Evolutionary conservation across 2,797 vertebrate species (phyloP), one percentile per base, ranked within the genome.

Genomic region (Strix occidentalis): DNA sequence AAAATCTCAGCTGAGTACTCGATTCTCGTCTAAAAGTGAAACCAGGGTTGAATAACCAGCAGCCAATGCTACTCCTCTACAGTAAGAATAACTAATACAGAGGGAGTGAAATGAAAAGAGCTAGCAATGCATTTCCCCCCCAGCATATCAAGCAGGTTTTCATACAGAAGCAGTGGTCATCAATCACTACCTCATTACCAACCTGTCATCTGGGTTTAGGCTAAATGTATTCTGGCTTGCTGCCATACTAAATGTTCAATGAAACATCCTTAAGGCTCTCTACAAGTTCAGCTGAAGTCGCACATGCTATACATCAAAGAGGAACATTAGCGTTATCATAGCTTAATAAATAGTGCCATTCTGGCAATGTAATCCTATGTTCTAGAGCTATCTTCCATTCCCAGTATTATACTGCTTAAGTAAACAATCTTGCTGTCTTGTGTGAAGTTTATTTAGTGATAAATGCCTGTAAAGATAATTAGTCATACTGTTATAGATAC

Each of bases 181-280:
- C 98, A 98, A 98, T 98, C 98, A 98, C 98, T 97, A 98, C 98
- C 98, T 98, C 98, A 98, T 98, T 98, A 98, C 98, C 97, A 98
- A 97, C 96, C 98, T 98, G 98, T 98, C 98, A 98, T 98, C 96
- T 98, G 98, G 98, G 98, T 97, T 98, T 98, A 98, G 98, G 97
- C 98, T 98, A 98, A 98, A 98, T 98, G 98, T 98, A 98, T 98
- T 98, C 98, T 98, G 98, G 98, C 98, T 98, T 98, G 96, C 98
- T 98, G 98, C 98, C 98, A 98, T 98, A 97, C 98, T 98, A 98
- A 98, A 98, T 98, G 98, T 98, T 99, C 99, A 99, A 98, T 98
- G 98, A 98, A 98, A 98, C 98, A 98, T 98, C 98, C 98, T 98
- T 98, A 98, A 98, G 98, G 98, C 98, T 98, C 97, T 98, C 98